A percentile compares a stretch with the other conserved stretches of the same genome.
Conservation (phyloP, 2,888 invertebrate genomes). For the Phorcus lineatus region DNA sequence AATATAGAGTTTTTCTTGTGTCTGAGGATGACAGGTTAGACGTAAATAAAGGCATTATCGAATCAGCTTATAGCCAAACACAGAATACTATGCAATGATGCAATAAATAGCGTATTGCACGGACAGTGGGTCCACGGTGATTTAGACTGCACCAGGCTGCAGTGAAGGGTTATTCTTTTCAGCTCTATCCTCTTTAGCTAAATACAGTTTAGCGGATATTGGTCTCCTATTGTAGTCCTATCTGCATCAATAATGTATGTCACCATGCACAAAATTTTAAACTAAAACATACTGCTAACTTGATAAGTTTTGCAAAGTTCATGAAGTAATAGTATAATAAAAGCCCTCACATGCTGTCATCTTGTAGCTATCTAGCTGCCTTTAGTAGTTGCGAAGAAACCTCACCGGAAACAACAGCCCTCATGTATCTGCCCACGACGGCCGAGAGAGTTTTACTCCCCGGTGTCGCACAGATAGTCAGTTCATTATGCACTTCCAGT, state of each 20-base stretch:
- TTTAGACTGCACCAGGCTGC: slow-evolving; percentile 21
- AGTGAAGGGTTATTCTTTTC: not conserved
- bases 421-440: not conserved
- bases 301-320: slow-evolving; percentile 12
- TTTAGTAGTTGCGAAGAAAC: not conserved
- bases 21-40: too few relatives aligned
- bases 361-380: slow-evolving; percentile 15
- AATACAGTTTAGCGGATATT: slow-evolving; percentile 10
- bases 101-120: slow-evolving; percentile 46
- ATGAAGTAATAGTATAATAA: not conserved
- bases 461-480: not conserved
- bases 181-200: not conserved
- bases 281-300: slow-evolving; percentile 15
- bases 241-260: not conserved
- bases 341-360: slow-evolving; percentile 18
- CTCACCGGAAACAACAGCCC: slow-evolving; percentile 9
- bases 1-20: too few relatives aligned
- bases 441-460: not conserved
- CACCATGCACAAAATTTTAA: not conserved
- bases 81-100: slow-evolving; percentile 33
- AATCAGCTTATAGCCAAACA: slow-evolving; percentile 28
- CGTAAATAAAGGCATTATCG: not conserved
- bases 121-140: slow-evolving; percentile 10
- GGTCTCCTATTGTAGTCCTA: not conserved
- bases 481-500: slow-evolving; percentile 18